A percentile compares a stretch with the other conserved stretches of the same genome.
Conservation (phyloP, 2,113 vertebrate species). For the Ptilonorhynchus violaceus region DNA sequence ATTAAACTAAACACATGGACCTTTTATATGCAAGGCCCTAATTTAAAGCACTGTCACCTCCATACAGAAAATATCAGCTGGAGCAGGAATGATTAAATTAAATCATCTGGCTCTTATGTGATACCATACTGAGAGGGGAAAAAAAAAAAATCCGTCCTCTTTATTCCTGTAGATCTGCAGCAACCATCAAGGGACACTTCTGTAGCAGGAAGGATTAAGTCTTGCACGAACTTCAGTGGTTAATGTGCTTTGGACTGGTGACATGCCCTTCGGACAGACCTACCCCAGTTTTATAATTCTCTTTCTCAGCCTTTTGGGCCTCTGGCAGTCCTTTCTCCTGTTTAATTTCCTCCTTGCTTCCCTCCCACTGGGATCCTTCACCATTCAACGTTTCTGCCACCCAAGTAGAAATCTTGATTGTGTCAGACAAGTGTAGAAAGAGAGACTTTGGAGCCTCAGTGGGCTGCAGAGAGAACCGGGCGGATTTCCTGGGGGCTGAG, state of each 20-base stretch:
- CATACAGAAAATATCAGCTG: constrained; percentile 42
- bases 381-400: constrained; percentile 59
- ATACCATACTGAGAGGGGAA: neutral
- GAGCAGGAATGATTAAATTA: constrained; percentile 58
- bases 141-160: neutral
- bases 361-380: constrained; percentile 46
- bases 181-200: constrained; percentile 33
- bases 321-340: constrained; percentile 51
- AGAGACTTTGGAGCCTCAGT: neutral
- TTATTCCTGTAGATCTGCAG: constrained; percentile 42
- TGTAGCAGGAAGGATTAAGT: constrained; percentile 53
- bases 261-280: constrained; percentile 60
- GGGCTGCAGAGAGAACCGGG: neutral
- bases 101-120: constrained; percentile 56
- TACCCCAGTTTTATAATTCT: constrained; percentile 60
- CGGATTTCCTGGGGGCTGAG: neutral
- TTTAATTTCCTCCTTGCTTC: constrained; percentile 59
- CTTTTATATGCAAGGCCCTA: constrained; percentile 45
- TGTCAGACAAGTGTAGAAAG: constrained; percentile 46
- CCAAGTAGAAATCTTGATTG: constrained; percentile 55
- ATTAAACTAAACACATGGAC: constrained; percentile 50
- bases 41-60: constrained; percentile 60
- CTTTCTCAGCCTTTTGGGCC: constrained; percentile 40
- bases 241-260: constrained; percentile 63
- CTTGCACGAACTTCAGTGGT: constrained; percentile 38